phyloP scores from a whole-genome alignment of 2,113 vertebrate species.

The Aix galericulata region DNA sequence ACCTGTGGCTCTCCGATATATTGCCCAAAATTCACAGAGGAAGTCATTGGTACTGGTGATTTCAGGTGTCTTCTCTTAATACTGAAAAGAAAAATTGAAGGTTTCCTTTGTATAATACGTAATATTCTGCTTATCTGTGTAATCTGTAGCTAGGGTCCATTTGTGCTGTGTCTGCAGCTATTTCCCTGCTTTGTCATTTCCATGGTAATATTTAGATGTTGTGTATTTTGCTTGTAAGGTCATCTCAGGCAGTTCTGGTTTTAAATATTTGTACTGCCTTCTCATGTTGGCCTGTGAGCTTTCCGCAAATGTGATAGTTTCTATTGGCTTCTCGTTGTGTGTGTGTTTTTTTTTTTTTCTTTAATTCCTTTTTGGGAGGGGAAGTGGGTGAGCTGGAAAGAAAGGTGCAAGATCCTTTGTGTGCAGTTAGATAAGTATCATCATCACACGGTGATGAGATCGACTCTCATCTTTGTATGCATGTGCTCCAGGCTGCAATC shows the following conservation, averaged over 20 bases:
- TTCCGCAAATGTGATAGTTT: constrained; percentile 39
- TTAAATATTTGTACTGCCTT: constrained; percentile 42
- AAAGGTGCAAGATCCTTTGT: neutral
- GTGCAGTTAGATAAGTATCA: neutral
- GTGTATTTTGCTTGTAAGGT: constrained; percentile 7
- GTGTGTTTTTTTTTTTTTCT: neutral
- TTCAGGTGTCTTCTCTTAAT: neutral
- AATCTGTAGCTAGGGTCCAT: neutral
- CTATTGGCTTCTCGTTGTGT: neutral
- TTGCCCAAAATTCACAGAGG: neutral
- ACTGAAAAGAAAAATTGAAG: neutral
- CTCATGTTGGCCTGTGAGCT: constrained; percentile 15
- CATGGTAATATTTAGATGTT: neutral
- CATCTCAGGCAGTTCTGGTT: constrained; percentile 1
- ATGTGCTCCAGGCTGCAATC: neutral
- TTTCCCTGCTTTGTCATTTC: neutral
- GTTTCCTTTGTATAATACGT: neutral
- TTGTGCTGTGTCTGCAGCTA: neutral
- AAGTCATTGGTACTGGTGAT: neutral
- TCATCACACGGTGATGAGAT: neutral
- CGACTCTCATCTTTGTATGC: neutral
- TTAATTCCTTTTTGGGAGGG: neutral
- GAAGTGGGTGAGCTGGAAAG: neutral
- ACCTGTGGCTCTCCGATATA: neutral
- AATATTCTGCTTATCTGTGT: neutral